phyloP scores from a whole-genome alignment of 2,888 invertebrate species.

The Xestia xanthographa region DNA sequence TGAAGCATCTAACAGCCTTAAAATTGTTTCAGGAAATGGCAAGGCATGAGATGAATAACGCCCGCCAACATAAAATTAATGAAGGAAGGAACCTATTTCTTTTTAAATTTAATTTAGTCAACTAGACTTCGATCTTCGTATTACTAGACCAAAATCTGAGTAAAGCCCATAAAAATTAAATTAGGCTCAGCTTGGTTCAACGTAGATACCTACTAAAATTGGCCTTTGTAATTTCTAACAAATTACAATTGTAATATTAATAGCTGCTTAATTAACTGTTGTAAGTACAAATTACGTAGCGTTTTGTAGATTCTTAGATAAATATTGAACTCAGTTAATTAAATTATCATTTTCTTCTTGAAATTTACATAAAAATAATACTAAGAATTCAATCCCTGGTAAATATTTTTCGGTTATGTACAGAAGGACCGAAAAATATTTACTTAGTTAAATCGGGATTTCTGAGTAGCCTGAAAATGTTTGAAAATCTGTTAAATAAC shows the following conservation, averaged over 20 bases:
- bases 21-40: too few relatives aligned
- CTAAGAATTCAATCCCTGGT: neutral
- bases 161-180: too few relatives aligned
- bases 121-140: too few relatives aligned
- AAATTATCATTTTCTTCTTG: neutral
- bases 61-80: neutral
- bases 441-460: neutral
- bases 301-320: neutral
- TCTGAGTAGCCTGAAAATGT: neutral
- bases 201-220: neutral
- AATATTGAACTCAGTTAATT: neutral
- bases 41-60: too few relatives aligned
- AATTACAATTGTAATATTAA: neutral
- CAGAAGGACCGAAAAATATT: neutral
- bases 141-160: too few relatives aligned
- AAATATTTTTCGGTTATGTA: neutral
- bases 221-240: neutral
- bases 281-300: neutral
- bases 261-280: neutral
- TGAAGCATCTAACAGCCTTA: too few relatives aligned
- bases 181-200: neutral
- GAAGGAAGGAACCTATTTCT: neutral
- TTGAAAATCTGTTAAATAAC: neutral
- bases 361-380: slow-evolving; percentile 5
- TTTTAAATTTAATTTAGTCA: too few relatives aligned